Evolutionary conservation across 2,797 vertebrate species (phyloP), one percentile per base, ranked within the genome.

Genomic region (Melanotaenia pygmaea): DNA sequence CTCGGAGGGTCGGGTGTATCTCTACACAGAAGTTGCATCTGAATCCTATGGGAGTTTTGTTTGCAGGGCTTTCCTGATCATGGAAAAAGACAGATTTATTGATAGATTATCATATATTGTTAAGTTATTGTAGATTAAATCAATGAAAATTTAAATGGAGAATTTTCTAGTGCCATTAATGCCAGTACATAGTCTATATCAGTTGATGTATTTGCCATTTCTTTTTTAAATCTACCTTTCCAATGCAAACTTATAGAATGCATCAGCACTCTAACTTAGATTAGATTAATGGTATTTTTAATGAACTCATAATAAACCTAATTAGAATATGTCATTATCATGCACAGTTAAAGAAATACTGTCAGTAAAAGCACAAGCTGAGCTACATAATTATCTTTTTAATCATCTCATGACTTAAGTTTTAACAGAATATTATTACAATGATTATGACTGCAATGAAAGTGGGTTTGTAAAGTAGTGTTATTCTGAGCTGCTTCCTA

Each of bases 1-100:
- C 98, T 82, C 98, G 93, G 61, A 99, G 96, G 20, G 97, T 99
- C 37, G 97, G 96, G 85, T 99, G 98, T 80, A 99, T 96, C 91
- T 99, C 98, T 69, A 97, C 93, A 0, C 98, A 99, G 93, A 99
- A 99, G 84, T 98, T 99, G 90, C 98, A 99, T 73, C 97, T 95
- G 94, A 98, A 99, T 86, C 98, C 98, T 73, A 98, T 93, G 16
- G 95, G 94, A 57, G 90, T 56, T 77, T 92, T 94, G 67, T 88
- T 89, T 56, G 73, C 35, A 64, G 77, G 76, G 65, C 20, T 87
- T 76, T 94, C 94, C 88, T 92, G 73, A 85, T 85, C 18, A 74
- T 18, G 77, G 20, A 69, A 61, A 50, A 13, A n/a, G 0, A 59
- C 0, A 72, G 37, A 50, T 59, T 69, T 8, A 26, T 12, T 54